phyloP scores from a whole-genome alignment of 2,888 invertebrate species.

The Catonia carolina region DNA sequence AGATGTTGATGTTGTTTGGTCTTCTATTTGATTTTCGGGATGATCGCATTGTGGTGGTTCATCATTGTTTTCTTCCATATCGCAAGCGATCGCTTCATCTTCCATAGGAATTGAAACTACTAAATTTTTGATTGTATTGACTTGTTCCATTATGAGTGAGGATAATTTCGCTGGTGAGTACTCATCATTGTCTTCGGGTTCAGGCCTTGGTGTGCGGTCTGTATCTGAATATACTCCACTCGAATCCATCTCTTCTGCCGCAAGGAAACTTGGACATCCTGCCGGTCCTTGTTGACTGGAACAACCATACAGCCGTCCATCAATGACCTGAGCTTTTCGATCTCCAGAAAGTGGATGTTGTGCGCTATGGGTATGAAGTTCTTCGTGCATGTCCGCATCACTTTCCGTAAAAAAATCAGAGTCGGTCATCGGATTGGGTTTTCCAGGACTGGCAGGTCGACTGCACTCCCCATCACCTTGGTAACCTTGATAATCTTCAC shows the following conservation, averaged over 20 bases:
- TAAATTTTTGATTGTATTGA: conserved; percentile 31
- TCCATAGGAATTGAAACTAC: conserved; percentile 23
- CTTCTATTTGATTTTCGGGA: too few species aligned
- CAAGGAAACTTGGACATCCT: conserved; percentile 26
- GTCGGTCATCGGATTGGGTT: conserved; percentile 72
- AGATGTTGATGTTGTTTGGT: conserved; percentile 4
- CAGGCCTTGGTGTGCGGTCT: conserved; percentile 57
- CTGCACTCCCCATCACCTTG: conserved; percentile 90
- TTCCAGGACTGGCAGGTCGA: conserved; percentile 70
- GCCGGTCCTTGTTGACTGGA: conserved; percentile 24
- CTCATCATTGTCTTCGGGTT: conserved; percentile 45
- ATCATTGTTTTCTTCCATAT: conserved; percentile 8
- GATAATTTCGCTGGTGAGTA: conserved; percentile 39
- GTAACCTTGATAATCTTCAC: conserved; percentile 58
- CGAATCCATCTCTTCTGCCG: conserved; percentile 78
- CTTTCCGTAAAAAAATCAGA: conserved; percentile 88
- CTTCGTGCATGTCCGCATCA: conserved; percentile 79
- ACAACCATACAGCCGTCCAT: conserved; percentile 72
- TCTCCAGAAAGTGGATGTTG: conserved; percentile 57
- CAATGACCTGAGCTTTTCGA: conserved; percentile 67
- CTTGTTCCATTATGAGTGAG: conserved; percentile 29
- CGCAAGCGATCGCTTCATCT: conserved; percentile 9
- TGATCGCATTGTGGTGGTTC: too few species aligned
- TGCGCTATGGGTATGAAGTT: conserved; percentile 37
- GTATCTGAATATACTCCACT: conserved; percentile 84